These are phyloP conservation scores for Trypoxylon attenuatum DNA, from an alignment of 2,888 invertebrate genomes.

Conservation along the genomic window DNA sequence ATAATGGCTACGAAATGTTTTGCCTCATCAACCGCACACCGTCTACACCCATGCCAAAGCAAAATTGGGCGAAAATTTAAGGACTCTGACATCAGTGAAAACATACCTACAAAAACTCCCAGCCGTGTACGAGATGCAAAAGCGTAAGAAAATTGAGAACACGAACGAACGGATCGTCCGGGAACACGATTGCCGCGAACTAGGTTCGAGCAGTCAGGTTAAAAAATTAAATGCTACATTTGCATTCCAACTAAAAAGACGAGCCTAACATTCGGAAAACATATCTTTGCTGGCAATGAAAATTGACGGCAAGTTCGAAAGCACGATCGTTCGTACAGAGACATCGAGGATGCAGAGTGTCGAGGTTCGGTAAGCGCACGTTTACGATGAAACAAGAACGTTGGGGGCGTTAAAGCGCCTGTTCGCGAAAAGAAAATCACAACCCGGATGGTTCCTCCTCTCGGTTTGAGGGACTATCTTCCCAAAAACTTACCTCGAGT, in stretches of 20 bases:
- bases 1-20: too few species aligned
- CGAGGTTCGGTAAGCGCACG: slow-evolving; percentile 41
- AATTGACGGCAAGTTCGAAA: slow-evolving; percentile 6
- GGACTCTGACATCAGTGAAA: too few species aligned
- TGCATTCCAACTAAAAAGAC: background rate
- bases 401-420: slow-evolving; percentile 6
- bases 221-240: too few species aligned
- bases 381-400: slow-evolving; percentile 19
- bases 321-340: slow-evolving; percentile 21
- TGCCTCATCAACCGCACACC: too few species aligned
- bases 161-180: too few species aligned
- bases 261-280: slow-evolving; percentile 4
- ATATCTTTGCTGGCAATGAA: background rate
- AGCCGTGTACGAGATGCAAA: too few species aligned
- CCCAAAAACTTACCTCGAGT: slow-evolving; percentile 70
- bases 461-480: slow-evolving; percentile 38
- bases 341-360: slow-evolving; percentile 51
- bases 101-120: too few species aligned
- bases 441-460: slow-evolving; percentile 8
- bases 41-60: too few species aligned
- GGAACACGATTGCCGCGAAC: too few species aligned
- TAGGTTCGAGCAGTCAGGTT: too few species aligned
- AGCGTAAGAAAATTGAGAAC: too few species aligned
- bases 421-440: slow-evolving; percentile 13
- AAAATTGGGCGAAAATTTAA: too few species aligned